phyloP scores from a whole-genome alignment of 2,888 invertebrate species.

The Hydrotaea cyrtoneurina region DNA sequence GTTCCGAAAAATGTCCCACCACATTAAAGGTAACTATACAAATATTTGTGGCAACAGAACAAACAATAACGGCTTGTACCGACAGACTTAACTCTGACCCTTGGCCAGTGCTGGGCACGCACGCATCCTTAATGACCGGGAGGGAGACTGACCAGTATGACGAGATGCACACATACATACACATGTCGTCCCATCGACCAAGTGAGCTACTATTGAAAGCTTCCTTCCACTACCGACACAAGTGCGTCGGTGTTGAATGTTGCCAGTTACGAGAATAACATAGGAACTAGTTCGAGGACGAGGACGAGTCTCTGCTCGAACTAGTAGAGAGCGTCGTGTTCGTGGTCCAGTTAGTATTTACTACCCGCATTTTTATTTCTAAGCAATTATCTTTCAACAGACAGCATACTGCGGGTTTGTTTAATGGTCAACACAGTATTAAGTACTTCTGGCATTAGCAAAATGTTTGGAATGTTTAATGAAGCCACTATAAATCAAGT shows the following conservation, averaged over 20 bases:
- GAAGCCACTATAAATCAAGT: constrained; percentile 79
- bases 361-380: constrained; percentile 51
- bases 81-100: constrained; percentile 32
- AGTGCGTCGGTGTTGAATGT: constrained; percentile 12
- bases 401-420: constrained; percentile 15
- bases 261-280: constrained; percentile 13
- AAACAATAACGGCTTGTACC: constrained; percentile 43
- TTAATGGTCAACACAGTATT: constrained; percentile 38
- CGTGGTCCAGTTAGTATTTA: constrained; percentile 20
- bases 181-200: not conserved
- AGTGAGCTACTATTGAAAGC: not conserved
- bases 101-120: not conserved
- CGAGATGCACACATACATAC: constrained; percentile 55
- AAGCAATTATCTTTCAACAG: constrained; percentile 53
- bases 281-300: constrained; percentile 2
- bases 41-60: constrained; percentile 75
- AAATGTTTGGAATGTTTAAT: constrained; percentile 75
- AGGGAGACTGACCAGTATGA: not conserved
- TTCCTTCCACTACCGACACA: not conserved
- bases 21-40: constrained; percentile 80
- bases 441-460: constrained; percentile 36
- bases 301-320: not conserved
- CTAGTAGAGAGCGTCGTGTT: not conserved
- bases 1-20: constrained; percentile 68
- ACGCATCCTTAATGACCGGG: not conserved